A percentile compares a stretch with the other conserved stretches of the same genome.
Evolutionary conservation across 2,888 invertebrate genomes (phyloP).

Genomic region (Drosophila meridiana): DNA sequence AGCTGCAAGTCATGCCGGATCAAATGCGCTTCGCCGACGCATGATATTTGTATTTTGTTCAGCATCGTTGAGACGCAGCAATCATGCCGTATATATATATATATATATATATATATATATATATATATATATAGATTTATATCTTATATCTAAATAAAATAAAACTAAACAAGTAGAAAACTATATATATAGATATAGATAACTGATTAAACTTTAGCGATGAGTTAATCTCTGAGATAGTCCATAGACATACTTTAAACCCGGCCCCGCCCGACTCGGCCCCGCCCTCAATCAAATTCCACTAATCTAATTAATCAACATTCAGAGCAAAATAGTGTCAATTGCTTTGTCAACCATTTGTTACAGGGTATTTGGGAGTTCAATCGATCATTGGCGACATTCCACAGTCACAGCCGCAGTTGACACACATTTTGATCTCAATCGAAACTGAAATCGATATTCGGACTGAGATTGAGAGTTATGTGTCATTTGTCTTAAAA

Average conservation of each 20-base stretch:
- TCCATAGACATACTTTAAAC: neutral
- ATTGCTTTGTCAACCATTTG: conserved; percentile 53
- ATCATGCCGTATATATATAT: conserved; percentile 34
- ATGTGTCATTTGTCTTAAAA: conserved; percentile 50
- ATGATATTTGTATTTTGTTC: conserved; percentile 61
- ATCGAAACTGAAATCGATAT: conserved; percentile 14
- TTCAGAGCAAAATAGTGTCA: conserved; percentile 69
- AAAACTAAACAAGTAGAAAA: conserved; percentile 13
- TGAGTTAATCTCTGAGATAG: conserved; percentile 61
- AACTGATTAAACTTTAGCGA: conserved; percentile 47
- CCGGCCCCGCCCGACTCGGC: neutral
- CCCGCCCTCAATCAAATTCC: conserved; percentile 2
- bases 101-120: conserved; percentile 16
- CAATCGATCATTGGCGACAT: conserved; percentile 76
- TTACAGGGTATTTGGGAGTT: conserved; percentile 40
- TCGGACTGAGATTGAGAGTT: conserved; percentile 45
- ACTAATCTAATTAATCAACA: conserved; percentile 76
- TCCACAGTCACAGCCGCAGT: conserved; percentile 47
- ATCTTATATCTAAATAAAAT: conserved; percentile 21
- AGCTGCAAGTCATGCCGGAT: conserved; percentile 71
- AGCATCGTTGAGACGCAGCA: conserved; percentile 33
- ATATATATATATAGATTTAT: conserved; percentile 6
- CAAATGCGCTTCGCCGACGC: conserved; percentile 73
- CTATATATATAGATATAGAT: conserved; percentile 16
- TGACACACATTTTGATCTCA: conserved; percentile 57